Conservation (phyloP, 1,140 invertebrate species). For the Drosophila pectinifera region DNA sequence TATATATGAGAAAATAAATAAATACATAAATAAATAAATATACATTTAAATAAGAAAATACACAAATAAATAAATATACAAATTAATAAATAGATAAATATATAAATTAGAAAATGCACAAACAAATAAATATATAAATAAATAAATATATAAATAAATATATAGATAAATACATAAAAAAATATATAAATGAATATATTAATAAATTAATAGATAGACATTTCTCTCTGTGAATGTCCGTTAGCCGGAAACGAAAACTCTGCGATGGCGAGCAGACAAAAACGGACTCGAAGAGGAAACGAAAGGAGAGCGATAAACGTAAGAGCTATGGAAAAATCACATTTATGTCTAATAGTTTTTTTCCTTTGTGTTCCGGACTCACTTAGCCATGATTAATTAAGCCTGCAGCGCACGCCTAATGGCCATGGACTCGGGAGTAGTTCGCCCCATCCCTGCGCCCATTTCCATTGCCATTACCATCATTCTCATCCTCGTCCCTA, state of each 20-base stretch:
- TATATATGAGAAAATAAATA: no score
- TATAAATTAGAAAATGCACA: no score
- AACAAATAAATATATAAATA: no score
- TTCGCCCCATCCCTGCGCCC: not conserved
- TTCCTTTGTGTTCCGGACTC: constrained; percentile 35
- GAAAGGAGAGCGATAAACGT: constrained; percentile 35
- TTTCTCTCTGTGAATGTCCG: constrained; percentile 23
- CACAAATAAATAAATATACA: no score
- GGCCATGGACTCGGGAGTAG: constrained; percentile 34
- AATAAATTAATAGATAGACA: no score
- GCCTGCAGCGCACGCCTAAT: constrained; percentile 73
- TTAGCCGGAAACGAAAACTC: constrained; percentile 62
- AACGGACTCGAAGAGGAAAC: constrained; percentile 18
- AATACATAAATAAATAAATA: no score
- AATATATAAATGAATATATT: no score
- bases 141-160: no score
- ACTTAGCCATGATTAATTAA: constrained; percentile 78
- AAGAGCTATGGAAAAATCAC: constrained; percentile 55
- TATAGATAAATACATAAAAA: no score
- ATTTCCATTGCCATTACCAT: constrained; percentile 32
- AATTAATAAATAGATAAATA: no score
- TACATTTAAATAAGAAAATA: no score
- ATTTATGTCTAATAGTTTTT: constrained; percentile 75
- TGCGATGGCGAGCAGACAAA: constrained; percentile 46
- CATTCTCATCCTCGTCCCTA: not conserved